Evolutionary conservation across 2,888 invertebrate genomes (phyloP).

Genomic region (Pantelozetes paolii): DNA sequence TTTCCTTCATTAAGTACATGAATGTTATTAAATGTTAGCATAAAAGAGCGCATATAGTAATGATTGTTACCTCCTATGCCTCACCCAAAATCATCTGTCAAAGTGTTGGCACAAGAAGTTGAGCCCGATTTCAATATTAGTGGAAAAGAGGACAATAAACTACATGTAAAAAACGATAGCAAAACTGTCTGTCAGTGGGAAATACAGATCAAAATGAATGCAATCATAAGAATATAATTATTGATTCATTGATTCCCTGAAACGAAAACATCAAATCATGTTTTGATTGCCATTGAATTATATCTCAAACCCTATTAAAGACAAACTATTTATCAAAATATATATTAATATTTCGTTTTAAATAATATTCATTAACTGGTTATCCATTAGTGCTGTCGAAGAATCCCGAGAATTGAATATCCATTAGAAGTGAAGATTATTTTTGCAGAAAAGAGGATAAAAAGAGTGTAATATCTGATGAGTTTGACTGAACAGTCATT

Average conservation of each 20-base stretch:
- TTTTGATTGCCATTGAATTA: neutral
- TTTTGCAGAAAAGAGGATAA: neutral
- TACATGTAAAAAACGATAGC: neutral
- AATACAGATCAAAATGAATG: neutral
- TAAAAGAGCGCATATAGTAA: neutral
- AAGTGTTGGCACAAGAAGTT: neutral
- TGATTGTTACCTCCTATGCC: conserved; percentile 23
- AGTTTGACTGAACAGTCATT: neutral
- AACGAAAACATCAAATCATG: no score
- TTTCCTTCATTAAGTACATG: conserved; percentile 18
- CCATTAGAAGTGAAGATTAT: neutral
- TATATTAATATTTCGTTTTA: neutral
- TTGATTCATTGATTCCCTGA: neutral
- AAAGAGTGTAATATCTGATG: neutral
- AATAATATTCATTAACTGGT: conserved; percentile 12
- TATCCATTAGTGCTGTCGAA: neutral
- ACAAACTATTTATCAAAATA: neutral
- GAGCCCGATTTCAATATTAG: neutral
- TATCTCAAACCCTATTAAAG: neutral
- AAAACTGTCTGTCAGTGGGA: neutral
- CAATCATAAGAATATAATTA: neutral
- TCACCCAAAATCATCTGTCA: conserved; percentile 35
- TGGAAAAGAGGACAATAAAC: conserved; percentile 7
- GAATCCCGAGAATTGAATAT: neutral
- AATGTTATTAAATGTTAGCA: conserved; percentile 23